These are phyloP conservation scores for Bilobella aurantiaca DNA, from an alignment of 1,140 invertebrate species.

Conservation along the genomic window DNA sequence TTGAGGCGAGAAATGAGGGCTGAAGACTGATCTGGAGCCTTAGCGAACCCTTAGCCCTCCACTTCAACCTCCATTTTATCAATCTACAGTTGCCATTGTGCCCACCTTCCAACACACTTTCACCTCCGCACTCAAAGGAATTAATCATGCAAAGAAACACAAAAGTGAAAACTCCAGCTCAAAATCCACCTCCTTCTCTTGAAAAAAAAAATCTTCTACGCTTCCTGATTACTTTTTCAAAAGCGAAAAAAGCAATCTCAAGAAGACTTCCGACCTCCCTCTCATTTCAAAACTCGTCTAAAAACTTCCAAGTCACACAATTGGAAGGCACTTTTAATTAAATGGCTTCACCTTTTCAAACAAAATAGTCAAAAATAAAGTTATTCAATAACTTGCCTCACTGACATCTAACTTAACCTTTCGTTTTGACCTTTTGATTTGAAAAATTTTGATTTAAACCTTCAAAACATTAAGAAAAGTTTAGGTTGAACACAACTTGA, in stretches of 20 bases:
- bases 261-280: neutral
- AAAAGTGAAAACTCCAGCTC: neutral
- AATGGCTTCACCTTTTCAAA: neutral
- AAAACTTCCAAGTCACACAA: neutral
- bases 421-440: too few species aligned
- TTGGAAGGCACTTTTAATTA: too few species aligned
- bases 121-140: neutral
- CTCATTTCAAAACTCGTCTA: neutral
- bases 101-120: too few species aligned
- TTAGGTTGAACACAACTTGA: neutral
- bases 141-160: neutral
- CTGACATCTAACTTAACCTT: neutral
- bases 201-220: neutral
- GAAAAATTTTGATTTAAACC: neutral
- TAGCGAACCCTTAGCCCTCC: too few species aligned
- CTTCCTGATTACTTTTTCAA: neutral
- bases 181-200: neutral
- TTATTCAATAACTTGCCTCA: neutral
- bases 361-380: neutral
- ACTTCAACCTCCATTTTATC: neutral
- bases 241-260: neutral
- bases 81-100: too few species aligned
- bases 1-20: slow-evolving; percentile 2
- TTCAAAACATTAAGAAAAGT: neutral
- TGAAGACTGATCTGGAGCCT: neutral